Conservation (phyloP, 2,888 invertebrate species). For the Synanthedon vespiformis region DNA sequence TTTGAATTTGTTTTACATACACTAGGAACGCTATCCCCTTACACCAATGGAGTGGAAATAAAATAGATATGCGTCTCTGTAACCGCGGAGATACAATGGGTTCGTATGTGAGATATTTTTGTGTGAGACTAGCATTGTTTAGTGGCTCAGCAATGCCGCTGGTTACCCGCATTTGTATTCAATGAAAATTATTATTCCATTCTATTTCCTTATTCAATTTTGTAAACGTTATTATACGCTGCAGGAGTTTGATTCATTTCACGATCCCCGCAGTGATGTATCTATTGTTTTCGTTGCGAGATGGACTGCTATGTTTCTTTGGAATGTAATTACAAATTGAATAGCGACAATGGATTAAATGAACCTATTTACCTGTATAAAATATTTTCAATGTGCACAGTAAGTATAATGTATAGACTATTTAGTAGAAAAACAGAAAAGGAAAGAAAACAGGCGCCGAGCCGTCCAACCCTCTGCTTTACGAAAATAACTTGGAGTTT, state of each 20-base stretch:
- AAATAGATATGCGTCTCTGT: constrained; percentile 33
- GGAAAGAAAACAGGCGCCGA: no score
- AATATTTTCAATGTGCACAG: no score
- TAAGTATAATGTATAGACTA: no score
- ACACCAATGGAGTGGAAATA: constrained; percentile 34
- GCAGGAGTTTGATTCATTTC: constrained; percentile 2
- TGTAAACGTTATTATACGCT: neutral
- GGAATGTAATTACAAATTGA: no score
- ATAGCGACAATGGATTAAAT: no score
- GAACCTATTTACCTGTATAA: no score
- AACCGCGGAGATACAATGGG: constrained; percentile 25
- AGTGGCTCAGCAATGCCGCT: constrained; percentile 29
- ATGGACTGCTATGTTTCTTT: no score
- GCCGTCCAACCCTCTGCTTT: no score
- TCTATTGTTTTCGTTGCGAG: no score
- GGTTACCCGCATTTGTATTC: constrained; percentile 29
- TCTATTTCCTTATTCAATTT: constrained; percentile 28
- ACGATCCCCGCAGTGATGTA: no score
- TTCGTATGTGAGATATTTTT: constrained; percentile 32
- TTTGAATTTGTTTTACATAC: constrained; percentile 53
- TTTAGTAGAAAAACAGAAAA: no score
- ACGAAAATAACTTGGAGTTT: no score
- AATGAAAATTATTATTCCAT: constrained; percentile 39
- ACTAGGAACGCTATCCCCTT: constrained; percentile 29
- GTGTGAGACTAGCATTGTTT: constrained; percentile 37